Conservation (phyloP, 2,113 vertebrate genomes). For the Hyaena hyaena region DNA sequence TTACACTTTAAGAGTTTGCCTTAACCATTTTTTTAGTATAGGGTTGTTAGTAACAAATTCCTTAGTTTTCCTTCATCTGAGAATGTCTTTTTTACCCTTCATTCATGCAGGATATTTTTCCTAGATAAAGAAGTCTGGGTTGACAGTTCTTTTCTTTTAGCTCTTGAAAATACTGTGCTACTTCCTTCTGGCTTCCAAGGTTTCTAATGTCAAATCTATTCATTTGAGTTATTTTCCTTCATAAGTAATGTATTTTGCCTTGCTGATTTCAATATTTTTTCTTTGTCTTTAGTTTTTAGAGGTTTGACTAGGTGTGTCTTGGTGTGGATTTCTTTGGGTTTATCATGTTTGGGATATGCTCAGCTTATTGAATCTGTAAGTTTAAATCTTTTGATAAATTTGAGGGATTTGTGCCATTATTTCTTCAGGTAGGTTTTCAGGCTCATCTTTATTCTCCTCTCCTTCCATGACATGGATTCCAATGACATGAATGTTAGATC, state of each 20-base stretch:
- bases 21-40: constrained; percentile 11
- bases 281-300: constrained; percentile 51
- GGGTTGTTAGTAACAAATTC: background rate
- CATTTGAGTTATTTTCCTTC: background rate
- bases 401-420: background rate
- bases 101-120: background rate
- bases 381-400: constrained; percentile 17
- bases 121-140: background rate
- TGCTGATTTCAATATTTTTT: constrained; percentile 2
- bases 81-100: background rate
- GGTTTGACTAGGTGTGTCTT: background rate
- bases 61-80: constrained; percentile 14
- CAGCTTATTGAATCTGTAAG: background rate
- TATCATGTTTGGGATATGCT: background rate
- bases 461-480: background rate
- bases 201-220: constrained; percentile 28
- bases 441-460: background rate
- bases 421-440: constrained; percentile 6
- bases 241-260: background rate
- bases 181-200: constrained; percentile 10
- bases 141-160: constrained; percentile 29
- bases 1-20: constrained; percentile 30
- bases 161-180: background rate
- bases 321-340: background rate
- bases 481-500: background rate